These are phyloP conservation scores for Amazonetta brasiliensis DNA, from an alignment of 2,797 vertebrate species.

Conservation along the genomic window DNA sequence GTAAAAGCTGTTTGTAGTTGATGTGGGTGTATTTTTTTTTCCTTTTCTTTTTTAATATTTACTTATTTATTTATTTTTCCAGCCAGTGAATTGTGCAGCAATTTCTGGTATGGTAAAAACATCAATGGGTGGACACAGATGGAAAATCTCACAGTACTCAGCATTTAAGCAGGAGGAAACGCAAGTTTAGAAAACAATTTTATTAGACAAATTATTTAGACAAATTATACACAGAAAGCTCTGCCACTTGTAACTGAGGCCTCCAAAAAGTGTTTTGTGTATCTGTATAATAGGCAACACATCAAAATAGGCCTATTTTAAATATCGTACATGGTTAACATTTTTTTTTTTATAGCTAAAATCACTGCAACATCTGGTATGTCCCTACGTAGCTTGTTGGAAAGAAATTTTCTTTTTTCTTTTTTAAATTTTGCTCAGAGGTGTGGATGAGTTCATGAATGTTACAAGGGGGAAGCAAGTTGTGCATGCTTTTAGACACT, in stretches of 20 bases:
- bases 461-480: conserved; percentile 94
- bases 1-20: neutral
- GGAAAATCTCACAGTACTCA: conserved; percentile 19
- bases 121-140: rapidly evolving
- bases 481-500: conserved; percentile 96
- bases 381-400: conserved; percentile 83
- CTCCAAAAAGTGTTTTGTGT: conserved; percentile 94
- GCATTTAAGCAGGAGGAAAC: conserved; percentile 76
- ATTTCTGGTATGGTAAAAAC: neutral
- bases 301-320: conserved; percentile 99
- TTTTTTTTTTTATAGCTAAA: conserved; percentile 84
- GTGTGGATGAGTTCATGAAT: conserved; percentile 92
- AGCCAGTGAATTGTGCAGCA: neutral
- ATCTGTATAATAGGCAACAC: conserved; percentile 99
- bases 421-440: conserved; percentile 50
- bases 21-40: neutral
- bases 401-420: conserved; percentile 53
- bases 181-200: conserved; percentile 99
- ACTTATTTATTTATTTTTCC: too few relatives aligned
- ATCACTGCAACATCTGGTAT: conserved; percentile 95
- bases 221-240: conserved; percentile 99
- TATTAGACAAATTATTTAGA: conserved; percentile 99
- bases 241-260: conserved; percentile 99
- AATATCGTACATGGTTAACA: conserved; percentile 97
- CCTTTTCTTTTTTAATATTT: neutral